A percentile compares a stretch with the other conserved stretches of the same genome.
Conservation (phyloP, 2,113 vertebrate genomes). For the Entomyzon cyanotis region DNA sequence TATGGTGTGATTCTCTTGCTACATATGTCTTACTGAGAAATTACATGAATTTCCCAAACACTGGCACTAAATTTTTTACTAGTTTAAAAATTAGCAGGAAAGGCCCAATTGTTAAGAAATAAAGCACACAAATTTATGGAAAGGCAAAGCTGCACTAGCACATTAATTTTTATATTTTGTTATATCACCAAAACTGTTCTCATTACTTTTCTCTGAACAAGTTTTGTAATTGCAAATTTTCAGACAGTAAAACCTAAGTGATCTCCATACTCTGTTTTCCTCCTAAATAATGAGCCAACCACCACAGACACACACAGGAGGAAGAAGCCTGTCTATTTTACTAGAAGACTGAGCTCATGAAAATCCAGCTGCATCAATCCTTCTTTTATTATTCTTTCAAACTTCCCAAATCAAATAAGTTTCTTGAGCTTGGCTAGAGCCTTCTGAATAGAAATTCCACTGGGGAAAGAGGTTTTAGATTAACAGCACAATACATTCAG, state of each 20-base stretch:
- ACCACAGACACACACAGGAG: not conserved
- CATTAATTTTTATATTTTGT: slow-evolving; percentile 8
- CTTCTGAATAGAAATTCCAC: slow-evolving; percentile 51
- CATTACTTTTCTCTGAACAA: not conserved
- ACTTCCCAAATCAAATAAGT: slow-evolving; percentile 69
- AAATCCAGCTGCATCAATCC: slow-evolving; percentile 68
- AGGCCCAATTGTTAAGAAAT: not conserved
- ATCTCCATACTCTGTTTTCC: slow-evolving; percentile 11
- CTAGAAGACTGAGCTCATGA: slow-evolving; percentile 52
- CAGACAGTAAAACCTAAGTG: slow-evolving; percentile 28
- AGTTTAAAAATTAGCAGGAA: slow-evolving; percentile 8
- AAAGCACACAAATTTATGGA: not conserved
- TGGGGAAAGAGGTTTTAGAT: slow-evolving; percentile 63
- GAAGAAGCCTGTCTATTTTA: not conserved
- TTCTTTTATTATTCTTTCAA: slow-evolving; percentile 55
- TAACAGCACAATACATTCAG: slow-evolving; percentile 46
- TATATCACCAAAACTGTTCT: not conserved
- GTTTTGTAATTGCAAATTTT: slow-evolving; percentile 5
- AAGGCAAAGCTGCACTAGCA: not conserved
- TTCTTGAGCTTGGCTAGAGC: slow-evolving; percentile 59
- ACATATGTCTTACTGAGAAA: not conserved
- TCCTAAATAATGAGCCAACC: not conserved
- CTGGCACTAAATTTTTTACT: not conserved
- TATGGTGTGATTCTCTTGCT: not conserved
- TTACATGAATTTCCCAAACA: not conserved